A percentile compares a stretch with the other conserved stretches of the same genome.
These are phyloP conservation scores for Notodonta dromedarius DNA, from an alignment of 2,888 invertebrate genomes.

Conservation along the genomic window DNA sequence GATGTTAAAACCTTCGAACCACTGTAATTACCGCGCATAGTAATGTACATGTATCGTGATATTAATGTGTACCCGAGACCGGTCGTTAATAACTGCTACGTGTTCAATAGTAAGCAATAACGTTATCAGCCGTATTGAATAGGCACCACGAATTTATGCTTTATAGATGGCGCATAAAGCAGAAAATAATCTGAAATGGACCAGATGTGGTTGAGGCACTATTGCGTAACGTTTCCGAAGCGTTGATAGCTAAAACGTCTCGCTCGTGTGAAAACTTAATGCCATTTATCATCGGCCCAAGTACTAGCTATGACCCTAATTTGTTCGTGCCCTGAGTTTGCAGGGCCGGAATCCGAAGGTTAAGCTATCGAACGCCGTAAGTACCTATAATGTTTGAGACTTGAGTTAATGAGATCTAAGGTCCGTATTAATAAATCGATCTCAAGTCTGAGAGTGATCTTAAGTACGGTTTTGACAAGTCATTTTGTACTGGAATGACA, in stretches of 20 bases:
- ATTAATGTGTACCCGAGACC: slow-evolving; percentile 39
- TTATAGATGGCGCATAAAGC: neutral
- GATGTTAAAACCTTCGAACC: slow-evolving; percentile 33
- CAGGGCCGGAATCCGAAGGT: slow-evolving; percentile 23
- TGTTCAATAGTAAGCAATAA: slow-evolving; percentile 9
- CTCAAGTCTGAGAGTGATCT: too few species aligned
- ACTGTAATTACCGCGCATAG: slow-evolving; percentile 33
- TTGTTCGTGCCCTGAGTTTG: slow-evolving; percentile 24
- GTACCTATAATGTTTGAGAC: neutral
- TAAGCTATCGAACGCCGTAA: slow-evolving; percentile 5
- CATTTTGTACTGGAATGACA: too few species aligned
- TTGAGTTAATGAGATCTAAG: neutral
- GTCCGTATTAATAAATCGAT: too few species aligned
- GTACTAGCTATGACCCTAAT: slow-evolving; percentile 32
- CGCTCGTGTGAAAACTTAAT: slow-evolving; percentile 41
- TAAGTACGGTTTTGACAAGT: too few species aligned
- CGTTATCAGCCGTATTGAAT: neutral
- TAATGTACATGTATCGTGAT: slow-evolving; percentile 23
- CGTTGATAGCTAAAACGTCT: slow-evolving; percentile 35
- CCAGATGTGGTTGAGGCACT: neutral
- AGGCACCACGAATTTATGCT: neutral
- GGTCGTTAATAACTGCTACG: slow-evolving; percentile 37
- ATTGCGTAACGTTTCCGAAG: slow-evolving; percentile 5
- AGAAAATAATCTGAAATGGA: neutral
- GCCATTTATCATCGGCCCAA: slow-evolving; percentile 40